A percentile compares a stretch with the other conserved stretches of the same genome.
These are phyloP conservation scores for Drosophila merina DNA, from an alignment of 2,888 invertebrate genomes.

Conservation along the genomic window DNA sequence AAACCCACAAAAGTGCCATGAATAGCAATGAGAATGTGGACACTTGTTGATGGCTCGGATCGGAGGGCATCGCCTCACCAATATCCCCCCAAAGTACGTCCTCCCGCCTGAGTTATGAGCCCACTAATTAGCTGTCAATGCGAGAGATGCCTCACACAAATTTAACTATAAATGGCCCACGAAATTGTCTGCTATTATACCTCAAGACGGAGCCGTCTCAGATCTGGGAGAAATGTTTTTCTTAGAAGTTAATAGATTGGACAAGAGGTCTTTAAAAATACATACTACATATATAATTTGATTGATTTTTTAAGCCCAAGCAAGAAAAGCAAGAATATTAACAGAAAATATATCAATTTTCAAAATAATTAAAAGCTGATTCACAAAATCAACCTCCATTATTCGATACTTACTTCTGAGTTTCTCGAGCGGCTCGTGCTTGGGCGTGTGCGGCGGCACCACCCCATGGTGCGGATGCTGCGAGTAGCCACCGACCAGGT, in stretches of 20 bases:
- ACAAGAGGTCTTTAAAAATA: background rate
- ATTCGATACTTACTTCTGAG: constrained; percentile 87
- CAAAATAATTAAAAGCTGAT: too few relatives aligned
- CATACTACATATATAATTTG: too few relatives aligned
- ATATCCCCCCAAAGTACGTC: constrained; percentile 12
- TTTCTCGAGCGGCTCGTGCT: constrained; percentile 89
- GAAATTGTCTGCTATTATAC: constrained; percentile 55
- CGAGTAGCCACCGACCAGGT: constrained; percentile 84
- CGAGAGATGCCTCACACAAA: constrained; percentile 72
- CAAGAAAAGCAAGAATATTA: too few relatives aligned
- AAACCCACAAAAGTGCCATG: constrained; percentile 36
- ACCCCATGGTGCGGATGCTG: constrained; percentile 86
- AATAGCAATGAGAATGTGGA: constrained; percentile 65
- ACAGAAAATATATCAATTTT: too few relatives aligned
- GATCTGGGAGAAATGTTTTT: background rate
- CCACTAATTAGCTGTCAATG: constrained; percentile 82
- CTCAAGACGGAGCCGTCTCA: background rate
- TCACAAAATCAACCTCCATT: too few relatives aligned
- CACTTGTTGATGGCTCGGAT: constrained; percentile 68
- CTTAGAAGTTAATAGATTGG: background rate
- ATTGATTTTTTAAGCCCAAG: background rate
- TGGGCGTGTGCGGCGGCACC: constrained; percentile 86
- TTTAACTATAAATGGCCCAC: constrained; percentile 72
- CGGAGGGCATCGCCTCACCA: constrained; percentile 20
- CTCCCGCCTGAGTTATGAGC: constrained; percentile 72